Evolutionary conservation across 2,888 invertebrate species (phyloP), one percentile per base, ranked within the genome.

Genomic region (Mesochorus sp.): DNA sequence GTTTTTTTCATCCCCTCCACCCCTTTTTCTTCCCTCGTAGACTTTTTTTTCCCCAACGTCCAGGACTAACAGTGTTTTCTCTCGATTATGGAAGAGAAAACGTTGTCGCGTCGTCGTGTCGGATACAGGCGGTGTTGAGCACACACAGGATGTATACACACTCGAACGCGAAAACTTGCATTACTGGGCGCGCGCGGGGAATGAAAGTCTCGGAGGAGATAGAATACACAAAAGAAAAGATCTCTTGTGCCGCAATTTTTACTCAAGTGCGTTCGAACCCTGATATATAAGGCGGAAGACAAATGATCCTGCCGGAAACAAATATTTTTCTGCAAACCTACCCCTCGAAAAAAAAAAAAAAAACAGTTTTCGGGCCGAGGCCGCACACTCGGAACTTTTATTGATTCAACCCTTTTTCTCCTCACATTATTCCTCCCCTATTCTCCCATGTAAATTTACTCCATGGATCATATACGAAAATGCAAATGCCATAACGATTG

Each of bases 401-500:
- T 37, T 10, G 37, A 37, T 10, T 10, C 37, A 10, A 26, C n/a
- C 10, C 34, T 1, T 8, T 34, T 3, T 6, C n/a, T 53, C 42
- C 37, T 26, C 12, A 8, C n/a, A 2, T 10, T 37, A 1, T 6
- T 12, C 21, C 14, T 34, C 57, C 26, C 44, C 12, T 31, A 34
- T 5, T 51, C 34, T 26, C 72, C 21, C 68, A 37, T 59, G 61
- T 37, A 80, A 51, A 21, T 73, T 73, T 53, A 44, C 64, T 39
- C 62, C 68, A 59, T 62, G 73, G 76, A 73, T 80, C 66, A 64
- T 68, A n/a, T n/a, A 34, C 70, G 57, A 55, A 70, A 39, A 73
- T 73, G 68, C 73, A 73, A 76, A 80, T 80, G 76, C 55, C 31
- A 61, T 55, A 64, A 44, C 42, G 49, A 57, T 64, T n/a, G 67